phyloP scores from a whole-genome alignment of 2,797 vertebrate genomes.

The Champsocephalus esox region DNA sequence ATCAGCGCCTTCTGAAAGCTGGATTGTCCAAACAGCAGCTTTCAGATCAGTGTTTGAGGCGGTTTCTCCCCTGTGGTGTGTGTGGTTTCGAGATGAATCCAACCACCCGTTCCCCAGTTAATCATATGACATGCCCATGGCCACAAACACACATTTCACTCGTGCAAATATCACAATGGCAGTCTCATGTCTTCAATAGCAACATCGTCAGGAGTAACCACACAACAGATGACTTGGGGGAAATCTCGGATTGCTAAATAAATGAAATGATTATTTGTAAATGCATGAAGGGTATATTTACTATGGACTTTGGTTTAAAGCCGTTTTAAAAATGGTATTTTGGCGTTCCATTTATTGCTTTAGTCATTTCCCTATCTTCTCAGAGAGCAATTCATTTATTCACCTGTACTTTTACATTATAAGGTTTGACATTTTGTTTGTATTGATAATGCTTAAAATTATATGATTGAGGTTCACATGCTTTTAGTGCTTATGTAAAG shows the following conservation, averaged over 20 bases:
- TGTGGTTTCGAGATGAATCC: constrained; percentile 6
- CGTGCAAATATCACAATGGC: not conserved
- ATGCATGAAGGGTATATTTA: not conserved
- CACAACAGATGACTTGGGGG: not conserved
- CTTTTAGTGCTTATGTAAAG: not conserved
- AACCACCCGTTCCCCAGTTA: not conserved
- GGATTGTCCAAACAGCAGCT: constrained; percentile 7
- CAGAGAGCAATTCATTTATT: too few species aligned
- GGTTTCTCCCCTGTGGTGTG: not conserved
- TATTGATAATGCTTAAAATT: not conserved
- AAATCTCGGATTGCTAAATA: not conserved
- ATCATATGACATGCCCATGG: not conserved
- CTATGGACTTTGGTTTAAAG: too few species aligned
- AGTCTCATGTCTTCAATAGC: not conserved
- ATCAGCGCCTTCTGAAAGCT: not conserved
- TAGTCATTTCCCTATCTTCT: too few species aligned
- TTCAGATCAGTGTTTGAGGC: constrained; percentile 9
- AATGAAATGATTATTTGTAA: not conserved
- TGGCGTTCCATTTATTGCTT: too few species aligned
- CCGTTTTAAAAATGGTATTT: too few species aligned
- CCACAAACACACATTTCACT: not conserved
- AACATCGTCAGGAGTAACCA: not conserved
- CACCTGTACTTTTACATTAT: too few species aligned
- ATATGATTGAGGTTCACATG: not conserved
- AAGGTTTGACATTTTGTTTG: too few species aligned